A percentile compares a stretch with the other conserved stretches of the same genome.
phyloP scores from a whole-genome alignment of 2,113 vertebrate genomes.

The Oncorhynchus mykiss region DNA sequence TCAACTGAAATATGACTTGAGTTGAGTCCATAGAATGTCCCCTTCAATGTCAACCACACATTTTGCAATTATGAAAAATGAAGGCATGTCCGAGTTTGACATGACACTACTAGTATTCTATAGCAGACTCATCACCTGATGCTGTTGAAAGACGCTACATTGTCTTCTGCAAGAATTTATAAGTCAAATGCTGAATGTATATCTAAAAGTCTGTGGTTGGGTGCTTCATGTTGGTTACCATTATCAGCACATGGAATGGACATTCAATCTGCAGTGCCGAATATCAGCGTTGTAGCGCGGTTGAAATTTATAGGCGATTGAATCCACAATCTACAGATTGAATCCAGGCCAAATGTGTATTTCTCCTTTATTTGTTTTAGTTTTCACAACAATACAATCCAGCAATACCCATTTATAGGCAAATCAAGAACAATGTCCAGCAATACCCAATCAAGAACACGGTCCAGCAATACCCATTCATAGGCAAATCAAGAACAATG shows the following conservation, averaged over 20 bases:
- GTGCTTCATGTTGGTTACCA: neutral
- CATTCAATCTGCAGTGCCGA: neutral
- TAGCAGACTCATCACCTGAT: neutral
- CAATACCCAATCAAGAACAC: conserved; percentile 8
- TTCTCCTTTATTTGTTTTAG: neutral
- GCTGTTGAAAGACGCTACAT: neutral
- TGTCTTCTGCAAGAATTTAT: neutral
- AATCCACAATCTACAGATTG: no score
- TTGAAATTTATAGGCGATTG: no score
- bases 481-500: conserved; percentile 6
- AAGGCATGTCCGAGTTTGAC: conserved; percentile 6
- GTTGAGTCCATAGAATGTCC: neutral
- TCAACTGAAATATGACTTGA: neutral
- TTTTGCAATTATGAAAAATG: neutral
- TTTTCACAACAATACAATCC: conserved; percentile 13
- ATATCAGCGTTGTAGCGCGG: no score
- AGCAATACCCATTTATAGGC: conserved; percentile 12
- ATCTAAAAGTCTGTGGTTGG: neutral
- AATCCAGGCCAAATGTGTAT: neutral
- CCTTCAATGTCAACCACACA: neutral
- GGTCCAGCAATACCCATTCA: neutral
- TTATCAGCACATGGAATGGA: neutral
- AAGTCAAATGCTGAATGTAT: neutral
- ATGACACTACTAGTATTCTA: neutral
- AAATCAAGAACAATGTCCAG: neutral